Base-by-base conservation (phyloP, 2,888 invertebrate genomes). In the Saturnia japonica region DNA sequence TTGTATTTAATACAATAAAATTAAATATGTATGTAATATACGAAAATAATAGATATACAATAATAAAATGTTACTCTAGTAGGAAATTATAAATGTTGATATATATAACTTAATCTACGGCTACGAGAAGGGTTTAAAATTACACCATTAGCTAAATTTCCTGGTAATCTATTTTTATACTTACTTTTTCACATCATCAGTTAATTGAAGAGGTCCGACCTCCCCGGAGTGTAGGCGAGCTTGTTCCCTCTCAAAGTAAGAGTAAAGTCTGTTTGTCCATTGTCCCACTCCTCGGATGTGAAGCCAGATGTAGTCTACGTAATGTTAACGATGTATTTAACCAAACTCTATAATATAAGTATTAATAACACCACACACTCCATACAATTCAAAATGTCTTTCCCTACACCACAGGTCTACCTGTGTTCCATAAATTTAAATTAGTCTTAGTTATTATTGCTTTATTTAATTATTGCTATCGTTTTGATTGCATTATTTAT, bases 221-320 rank as follows among this genome's bases (percentile, higher is more conserved):
- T 64, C 64, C 7, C 64, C 95, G 7, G 95, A 95, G 75, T 97
- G 97, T 0, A 97, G 90, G 69, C 96, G 95, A 68, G 96, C 95
- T 81, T 98, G 97, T 80, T 98, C 97, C 69, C 93, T 95, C 84
- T 98, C 98, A 81, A 98, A 98, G 88, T 98, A 98, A 1, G 96
- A 95, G 84, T 98, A 97, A 0, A 99, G 92, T 0, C 97, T 95
- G 86, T 97, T 98, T 0, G 98, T 99, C 99, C 99, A 99, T 88
- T 98, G 96, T 1, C 99, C 99, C 6, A 98, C 98, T 0, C 97
- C 98, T 75, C 99, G 95, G 74, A 99, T 97, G 87, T 99, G 99
- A 0, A 99, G 94, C 97, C 98, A 98, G 88, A 99, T 96, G 83
- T 97, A 97, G 81, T 97, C 98, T 97, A 83, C 28, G 43, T 25